Base-by-base conservation (phyloP, 2,113 vertebrate species). In the Cephalophus harveyi region DNA sequence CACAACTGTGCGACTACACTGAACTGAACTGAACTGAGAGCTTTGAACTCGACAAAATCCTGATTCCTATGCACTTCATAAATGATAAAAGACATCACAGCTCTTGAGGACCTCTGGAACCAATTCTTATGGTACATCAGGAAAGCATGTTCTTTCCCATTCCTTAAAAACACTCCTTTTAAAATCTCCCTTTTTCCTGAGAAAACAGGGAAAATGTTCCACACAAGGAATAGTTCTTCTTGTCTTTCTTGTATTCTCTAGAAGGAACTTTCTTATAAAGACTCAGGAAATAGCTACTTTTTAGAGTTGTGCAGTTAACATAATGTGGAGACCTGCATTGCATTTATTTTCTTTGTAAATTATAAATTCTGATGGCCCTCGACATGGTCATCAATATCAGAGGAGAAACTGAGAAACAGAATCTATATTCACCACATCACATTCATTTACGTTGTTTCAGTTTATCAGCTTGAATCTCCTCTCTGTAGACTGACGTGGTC, bases 341-440 rank as follows among this genome's bases (percentile, higher is more conserved):
- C 16, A 19, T 83, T 83, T 86, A 74, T 89, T 95, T 89, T 91
- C 28, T 78, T 87, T 60, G 48, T 43, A 89, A 92, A 79, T 90
- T 5, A 91, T 64, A 78, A 87, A 83, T 23, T 97, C 17, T 85
- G 12, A 60, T 87, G 52, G 12, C 55, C 27, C 23, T 78, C 46
- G 5, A 27, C 46, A 11, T n/a, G 6, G 15, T 67, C 84, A 55
- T 59, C 9, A 84, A 95, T 93, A 91, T 59, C 17, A 67, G 60
- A 57, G 11, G 13, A 11, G 36, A 97, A 43, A 1, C 23, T 50
- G 28, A 91, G 25, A 85, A 91, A 57, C 15, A 84, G 10, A 74
- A 59, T 74, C 27, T 74, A 3, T 1, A 36, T 40, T 96, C 8
- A 88, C 10, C 48, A 79, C 48, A 52, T 64, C 48, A 74, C 0